A percentile compares a stretch with the other conserved stretches of the same genome.
Evolutionary conservation across 2,888 invertebrate genomes (phyloP).

Genomic region (Pyralis farinalis): DNA sequence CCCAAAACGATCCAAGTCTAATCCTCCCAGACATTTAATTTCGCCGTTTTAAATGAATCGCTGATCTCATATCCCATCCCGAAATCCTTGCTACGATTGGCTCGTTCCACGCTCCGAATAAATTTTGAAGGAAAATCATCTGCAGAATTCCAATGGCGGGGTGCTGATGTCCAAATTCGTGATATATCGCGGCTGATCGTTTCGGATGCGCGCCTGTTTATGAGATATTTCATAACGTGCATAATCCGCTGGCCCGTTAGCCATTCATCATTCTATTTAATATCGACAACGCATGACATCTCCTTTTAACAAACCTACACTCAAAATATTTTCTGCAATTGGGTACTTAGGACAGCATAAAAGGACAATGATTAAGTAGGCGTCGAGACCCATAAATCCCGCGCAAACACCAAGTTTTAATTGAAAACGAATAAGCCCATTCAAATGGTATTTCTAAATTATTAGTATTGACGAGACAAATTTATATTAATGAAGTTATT

Average conservation of each 20-base stretch:
- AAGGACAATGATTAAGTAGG: constrained; percentile 3
- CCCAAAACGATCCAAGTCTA: constrained; percentile 50
- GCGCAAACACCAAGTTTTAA: constrained; percentile 4
- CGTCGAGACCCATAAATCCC: neutral
- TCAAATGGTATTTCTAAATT: too few species aligned
- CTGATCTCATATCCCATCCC: constrained; percentile 50
- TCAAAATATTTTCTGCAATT: neutral
- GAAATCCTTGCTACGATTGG: constrained; percentile 47
- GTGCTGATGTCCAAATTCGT: constrained; percentile 68
- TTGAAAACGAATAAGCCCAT: constrained; percentile 6
- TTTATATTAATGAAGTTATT: too few species aligned
- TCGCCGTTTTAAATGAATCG: constrained; percentile 62
- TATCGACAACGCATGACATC: neutral
- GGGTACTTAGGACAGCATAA: neutral
- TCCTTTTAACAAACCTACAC: constrained; percentile 10
- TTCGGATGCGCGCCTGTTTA: constrained; percentile 56
- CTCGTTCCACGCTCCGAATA: constrained; percentile 47
- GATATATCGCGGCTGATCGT: constrained; percentile 67
- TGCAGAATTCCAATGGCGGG: constrained; percentile 67
- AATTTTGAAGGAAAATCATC: constrained; percentile 62
- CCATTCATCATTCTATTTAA: constrained; percentile 52
- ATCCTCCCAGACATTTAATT: constrained; percentile 63
- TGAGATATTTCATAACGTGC: constrained; percentile 72
- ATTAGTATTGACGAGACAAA: too few species aligned
- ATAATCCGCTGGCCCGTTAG: constrained; percentile 32